These are phyloP conservation scores for Melospiza melodia DNA, from an alignment of 2,113 vertebrate genomes.

Conservation along the genomic window DNA sequence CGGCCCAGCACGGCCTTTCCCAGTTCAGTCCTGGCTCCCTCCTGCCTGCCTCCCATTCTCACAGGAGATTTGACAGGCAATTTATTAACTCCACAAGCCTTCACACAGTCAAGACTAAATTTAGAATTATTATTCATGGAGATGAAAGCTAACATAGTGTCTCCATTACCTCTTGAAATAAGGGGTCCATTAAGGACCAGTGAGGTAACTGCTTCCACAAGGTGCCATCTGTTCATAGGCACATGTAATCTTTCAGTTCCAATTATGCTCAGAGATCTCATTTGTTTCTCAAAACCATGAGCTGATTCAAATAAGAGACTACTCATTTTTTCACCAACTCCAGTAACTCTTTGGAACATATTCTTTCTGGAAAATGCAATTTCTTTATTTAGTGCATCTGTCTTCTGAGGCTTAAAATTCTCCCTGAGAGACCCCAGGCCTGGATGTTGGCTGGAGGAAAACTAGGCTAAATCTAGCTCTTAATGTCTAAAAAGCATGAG, in stretches of 20 bases:
- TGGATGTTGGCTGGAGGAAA: background rate
- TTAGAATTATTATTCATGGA: slow-evolving; percentile 42
- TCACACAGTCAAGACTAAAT: slow-evolving; percentile 33
- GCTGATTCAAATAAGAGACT: background rate
- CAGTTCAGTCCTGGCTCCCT: background rate
- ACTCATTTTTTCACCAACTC: background rate
- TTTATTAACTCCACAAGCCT: slow-evolving; percentile 50
- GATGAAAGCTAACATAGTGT: slow-evolving; percentile 4
- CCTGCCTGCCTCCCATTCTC: background rate
- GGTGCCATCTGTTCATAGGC: background rate
- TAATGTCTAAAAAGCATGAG: slow-evolving; percentile 19
- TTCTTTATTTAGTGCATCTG: slow-evolving; percentile 13
- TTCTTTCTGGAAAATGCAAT: background rate
- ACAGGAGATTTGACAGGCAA: slow-evolving; percentile 24
- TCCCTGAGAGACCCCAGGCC: background rate
- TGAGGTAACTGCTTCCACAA: background rate
- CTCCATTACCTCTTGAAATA: slow-evolving; percentile 47
- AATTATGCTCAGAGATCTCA: slow-evolving; percentile 25
- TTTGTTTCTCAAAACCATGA: background rate
- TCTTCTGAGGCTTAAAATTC: slow-evolving; percentile 4
- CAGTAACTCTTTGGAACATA: background rate
- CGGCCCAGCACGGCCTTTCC: background rate
- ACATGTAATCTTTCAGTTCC: slow-evolving; percentile 14
- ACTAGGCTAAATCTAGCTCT: slow-evolving; percentile 15
- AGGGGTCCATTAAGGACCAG: slow-evolving; percentile 34